Evolutionary conservation across 30 jellyfish, hydroid and myxozoan genomes (phyloP).

Genomic region (Sanderia malayensis): DNA sequence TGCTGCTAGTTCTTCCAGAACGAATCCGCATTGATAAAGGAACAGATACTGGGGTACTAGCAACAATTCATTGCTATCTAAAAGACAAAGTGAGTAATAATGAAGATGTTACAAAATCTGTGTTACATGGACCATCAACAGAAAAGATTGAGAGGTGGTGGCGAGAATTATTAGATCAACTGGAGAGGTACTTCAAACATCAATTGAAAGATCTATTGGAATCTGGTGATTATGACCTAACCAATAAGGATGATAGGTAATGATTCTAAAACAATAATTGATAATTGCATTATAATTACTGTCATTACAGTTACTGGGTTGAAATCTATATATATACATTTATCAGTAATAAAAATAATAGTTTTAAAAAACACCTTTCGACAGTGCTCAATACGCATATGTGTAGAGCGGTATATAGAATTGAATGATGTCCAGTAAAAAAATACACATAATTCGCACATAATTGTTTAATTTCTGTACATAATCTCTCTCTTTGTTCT

Average conservation of each 20-base stretch:
- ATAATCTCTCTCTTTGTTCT: too few relatives aligned
- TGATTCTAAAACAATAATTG: too few relatives aligned
- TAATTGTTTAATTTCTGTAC: too few relatives aligned
- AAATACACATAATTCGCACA: too few relatives aligned
- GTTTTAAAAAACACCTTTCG: too few relatives aligned
- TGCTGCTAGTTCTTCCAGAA: conserved; percentile 15
- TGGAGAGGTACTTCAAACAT: conserved; percentile 24
- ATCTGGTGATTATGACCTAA: conserved; percentile 14
- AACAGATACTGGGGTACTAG: conserved; percentile 11
- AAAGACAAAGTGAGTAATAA: not conserved
- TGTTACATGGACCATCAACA: conserved; percentile 39
- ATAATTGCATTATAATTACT: too few relatives aligned
- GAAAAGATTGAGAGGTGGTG: conserved; percentile 49
- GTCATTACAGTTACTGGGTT: too few relatives aligned
- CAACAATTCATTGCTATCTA: conserved; percentile 23
- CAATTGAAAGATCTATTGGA: conserved; percentile 20
- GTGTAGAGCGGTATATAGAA: too few relatives aligned
- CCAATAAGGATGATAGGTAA: not conserved
- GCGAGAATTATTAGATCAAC: conserved; percentile 24
- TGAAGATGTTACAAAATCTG: not conserved
- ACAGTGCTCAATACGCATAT: too few relatives aligned
- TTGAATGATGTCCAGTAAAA: too few relatives aligned
- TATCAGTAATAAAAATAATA: too few relatives aligned
- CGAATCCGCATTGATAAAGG: conserved; percentile 26
- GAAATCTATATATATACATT: too few relatives aligned